Percentiles rank a stretch among this genome's conserved stretches.
Evolutionary conservation across 2,113 vertebrate species (phyloP).

Genomic region (Corythaeola cristata): DNA sequence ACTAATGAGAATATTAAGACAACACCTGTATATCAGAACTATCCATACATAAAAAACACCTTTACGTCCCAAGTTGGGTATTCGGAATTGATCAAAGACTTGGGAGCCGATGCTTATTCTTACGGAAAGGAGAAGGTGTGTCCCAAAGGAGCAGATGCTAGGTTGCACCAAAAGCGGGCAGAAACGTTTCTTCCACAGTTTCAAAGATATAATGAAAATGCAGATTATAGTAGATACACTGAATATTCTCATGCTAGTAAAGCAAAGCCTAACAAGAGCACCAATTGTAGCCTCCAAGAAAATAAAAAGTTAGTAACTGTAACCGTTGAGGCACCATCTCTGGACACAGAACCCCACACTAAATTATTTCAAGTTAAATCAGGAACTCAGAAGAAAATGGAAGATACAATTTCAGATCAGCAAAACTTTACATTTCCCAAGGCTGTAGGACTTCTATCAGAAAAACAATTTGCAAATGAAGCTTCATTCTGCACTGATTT

Average conservation of each 20-base stretch:
- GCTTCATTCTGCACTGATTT: conserved; percentile 71
- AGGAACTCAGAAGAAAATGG: conserved; percentile 76
- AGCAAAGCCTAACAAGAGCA: conserved; percentile 73
- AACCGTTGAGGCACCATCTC: conserved; percentile 56
- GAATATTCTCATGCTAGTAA: conserved; percentile 73
- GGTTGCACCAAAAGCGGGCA: conserved; percentile 67
- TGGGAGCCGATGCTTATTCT: conserved; percentile 57
- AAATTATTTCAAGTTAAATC: conserved; percentile 78
- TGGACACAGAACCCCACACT: conserved; percentile 71
- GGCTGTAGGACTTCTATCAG: conserved; percentile 62
- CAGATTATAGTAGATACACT: conserved; percentile 69
- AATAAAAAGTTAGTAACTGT: conserved; percentile 70
- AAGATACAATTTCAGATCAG: conserved; percentile 71
- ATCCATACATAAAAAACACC: conserved; percentile 68
- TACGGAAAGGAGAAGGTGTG: conserved; percentile 74
- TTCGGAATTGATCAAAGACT: conserved; percentile 73
- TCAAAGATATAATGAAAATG: conserved; percentile 67
- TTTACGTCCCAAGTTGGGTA: conserved; percentile 61
- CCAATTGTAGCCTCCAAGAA: conserved; percentile 69
- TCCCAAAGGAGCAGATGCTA: conserved; percentile 70
- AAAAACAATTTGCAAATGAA: conserved; percentile 75
- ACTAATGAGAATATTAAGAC: conserved; percentile 66
- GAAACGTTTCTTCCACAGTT: conserved; percentile 71
- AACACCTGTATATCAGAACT: conserved; percentile 62
- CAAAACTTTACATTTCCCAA: conserved; percentile 75